phyloP scores from a whole-genome alignment of 2,113 vertebrate species.

The Prinia subflava region DNA sequence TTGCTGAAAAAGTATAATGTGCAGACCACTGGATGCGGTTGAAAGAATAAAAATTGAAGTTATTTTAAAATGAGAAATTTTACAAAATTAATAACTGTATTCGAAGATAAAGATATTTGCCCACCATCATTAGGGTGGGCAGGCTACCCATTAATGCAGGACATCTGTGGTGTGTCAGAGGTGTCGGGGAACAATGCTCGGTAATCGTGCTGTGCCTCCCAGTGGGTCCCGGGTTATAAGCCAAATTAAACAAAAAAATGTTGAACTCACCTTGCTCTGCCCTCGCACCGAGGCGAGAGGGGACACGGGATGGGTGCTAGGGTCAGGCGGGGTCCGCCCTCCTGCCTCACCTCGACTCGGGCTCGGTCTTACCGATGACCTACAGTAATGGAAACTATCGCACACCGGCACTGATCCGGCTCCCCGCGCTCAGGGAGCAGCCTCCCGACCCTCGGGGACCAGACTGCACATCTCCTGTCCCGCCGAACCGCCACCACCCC shows the following conservation, averaged over 20 bases:
- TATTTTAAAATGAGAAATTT: neutral
- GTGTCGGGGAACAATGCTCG: neutral
- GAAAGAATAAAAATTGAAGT: neutral
- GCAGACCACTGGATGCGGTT: too few relatives aligned
- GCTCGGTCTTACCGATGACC: neutral
- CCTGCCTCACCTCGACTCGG: neutral
- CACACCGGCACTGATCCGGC: neutral
- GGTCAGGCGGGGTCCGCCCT: neutral
- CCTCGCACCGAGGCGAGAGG: neutral
- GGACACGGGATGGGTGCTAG: neutral
- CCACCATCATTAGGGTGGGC: accelerated
- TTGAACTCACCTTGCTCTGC: neutral
- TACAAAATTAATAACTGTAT: neutral
- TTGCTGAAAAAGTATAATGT: accelerated
- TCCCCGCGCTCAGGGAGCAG: neutral
- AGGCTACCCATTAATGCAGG: neutral
- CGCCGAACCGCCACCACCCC: neutral
- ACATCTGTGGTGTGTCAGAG: neutral
- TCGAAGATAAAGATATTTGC: neutral
- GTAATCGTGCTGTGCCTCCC: too few relatives aligned
- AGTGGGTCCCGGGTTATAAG: neutral
- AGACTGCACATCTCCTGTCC: neutral
- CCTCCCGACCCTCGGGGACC: neutral
- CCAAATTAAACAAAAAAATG: neutral
- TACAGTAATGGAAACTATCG: accelerated